Percentiles rank a stretch among this genome's conserved stretches.
Conservation (phyloP, 2,113 vertebrate genomes). For the Castor canadensis region DNA sequence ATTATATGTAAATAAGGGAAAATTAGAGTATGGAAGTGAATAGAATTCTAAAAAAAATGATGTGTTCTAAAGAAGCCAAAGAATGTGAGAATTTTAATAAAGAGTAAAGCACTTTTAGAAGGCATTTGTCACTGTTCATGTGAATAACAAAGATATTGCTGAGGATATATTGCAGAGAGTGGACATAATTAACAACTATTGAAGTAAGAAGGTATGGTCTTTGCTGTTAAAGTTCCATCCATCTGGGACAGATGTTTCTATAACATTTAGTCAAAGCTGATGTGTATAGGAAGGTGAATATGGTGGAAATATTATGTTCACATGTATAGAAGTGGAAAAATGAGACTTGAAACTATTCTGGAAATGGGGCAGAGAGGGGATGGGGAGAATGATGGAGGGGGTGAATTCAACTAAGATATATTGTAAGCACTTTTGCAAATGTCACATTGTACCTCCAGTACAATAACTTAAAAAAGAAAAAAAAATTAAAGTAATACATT, state of each 20-base stretch:
- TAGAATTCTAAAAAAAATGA: neutral
- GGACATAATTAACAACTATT: neutral
- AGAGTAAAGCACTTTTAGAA: neutral
- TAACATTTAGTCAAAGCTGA: neutral
- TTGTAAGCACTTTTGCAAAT: no score
- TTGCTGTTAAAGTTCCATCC: neutral
- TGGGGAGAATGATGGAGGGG: no score
- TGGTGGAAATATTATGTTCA: no score
- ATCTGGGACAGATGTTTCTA: neutral
- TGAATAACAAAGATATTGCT: neutral
- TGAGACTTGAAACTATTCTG: no score
- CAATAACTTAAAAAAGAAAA: no score
- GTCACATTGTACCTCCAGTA: no score
- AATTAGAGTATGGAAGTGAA: neutral
- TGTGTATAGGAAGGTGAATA: no score
- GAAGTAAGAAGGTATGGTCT: neutral
- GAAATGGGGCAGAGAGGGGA: no score
- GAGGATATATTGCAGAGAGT: neutral
- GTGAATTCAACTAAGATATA: no score
- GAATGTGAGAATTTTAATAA: neutral
- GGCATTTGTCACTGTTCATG: neutral
- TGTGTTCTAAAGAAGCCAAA: neutral
- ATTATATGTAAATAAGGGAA: neutral
- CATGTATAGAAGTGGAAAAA: no score
- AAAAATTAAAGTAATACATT: no score